phyloP scores from a whole-genome alignment of 2,113 vertebrate genomes.

The Philantomba maxwellii region DNA sequence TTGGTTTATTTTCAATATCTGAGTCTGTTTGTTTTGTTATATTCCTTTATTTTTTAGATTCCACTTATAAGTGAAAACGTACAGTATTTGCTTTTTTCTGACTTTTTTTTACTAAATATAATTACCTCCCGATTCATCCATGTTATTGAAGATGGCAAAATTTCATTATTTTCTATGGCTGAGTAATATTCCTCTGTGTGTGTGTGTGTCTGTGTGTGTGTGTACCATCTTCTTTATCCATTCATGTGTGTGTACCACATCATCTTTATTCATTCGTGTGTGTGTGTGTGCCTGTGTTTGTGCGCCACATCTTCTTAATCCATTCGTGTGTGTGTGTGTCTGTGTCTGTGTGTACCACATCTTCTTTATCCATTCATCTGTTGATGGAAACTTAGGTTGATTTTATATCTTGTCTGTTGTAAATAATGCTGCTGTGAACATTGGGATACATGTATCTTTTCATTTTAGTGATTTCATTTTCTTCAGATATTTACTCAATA shows the following conservation, averaged over 20 bases:
- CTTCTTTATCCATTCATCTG: neutral
- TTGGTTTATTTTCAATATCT: neutral
- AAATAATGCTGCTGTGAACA: neutral
- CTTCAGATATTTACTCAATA: neutral
- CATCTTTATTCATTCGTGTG: neutral
- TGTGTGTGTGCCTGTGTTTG: no score
- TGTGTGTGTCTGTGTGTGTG: neutral
- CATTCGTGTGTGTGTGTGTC: neutral
- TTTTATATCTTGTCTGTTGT: neutral
- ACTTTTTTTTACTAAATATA: neutral
- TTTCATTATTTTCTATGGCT: neutral
- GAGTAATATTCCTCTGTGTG: neutral
- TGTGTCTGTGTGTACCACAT: neutral
- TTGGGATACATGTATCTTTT: neutral
- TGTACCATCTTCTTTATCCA: neutral
- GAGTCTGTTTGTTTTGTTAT: neutral
- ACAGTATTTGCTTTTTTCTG: neutral
- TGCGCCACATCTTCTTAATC: no score
- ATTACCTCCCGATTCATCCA: neutral
- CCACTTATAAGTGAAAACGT: neutral
- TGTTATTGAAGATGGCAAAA: neutral
- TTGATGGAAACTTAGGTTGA: neutral
- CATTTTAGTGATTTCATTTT: neutral
- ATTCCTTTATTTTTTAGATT: neutral
- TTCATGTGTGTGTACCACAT: neutral